phyloP scores from a whole-genome alignment of 1,140 invertebrate species.

The Drosophila suzukii region DNA sequence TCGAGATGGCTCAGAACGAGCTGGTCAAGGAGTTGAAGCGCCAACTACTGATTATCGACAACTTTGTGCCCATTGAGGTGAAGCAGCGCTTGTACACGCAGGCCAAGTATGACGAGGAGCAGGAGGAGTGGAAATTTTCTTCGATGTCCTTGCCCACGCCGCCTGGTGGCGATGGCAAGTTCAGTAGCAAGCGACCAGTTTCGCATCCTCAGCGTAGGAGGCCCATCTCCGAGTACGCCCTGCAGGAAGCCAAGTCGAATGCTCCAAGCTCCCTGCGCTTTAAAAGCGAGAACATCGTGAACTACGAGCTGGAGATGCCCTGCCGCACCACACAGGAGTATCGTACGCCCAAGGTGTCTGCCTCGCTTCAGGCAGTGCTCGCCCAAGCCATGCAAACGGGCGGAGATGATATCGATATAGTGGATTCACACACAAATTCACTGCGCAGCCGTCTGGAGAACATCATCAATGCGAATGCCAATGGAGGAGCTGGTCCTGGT shows the following conservation, averaged over 20 bases:
- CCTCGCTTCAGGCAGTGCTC: slow-evolving; percentile 90
- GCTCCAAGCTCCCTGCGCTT: slow-evolving; percentile 86
- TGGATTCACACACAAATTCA: slow-evolving; percentile 75
- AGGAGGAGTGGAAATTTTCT: slow-evolving; percentile 91
- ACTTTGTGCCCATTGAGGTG: slow-evolving; percentile 97
- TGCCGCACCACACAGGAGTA: slow-evolving; percentile 92
- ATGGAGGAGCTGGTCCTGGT: slow-evolving; percentile 21
- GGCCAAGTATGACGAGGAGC: slow-evolving; percentile 94
- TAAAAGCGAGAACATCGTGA: slow-evolving; percentile 93
- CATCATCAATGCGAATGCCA: slow-evolving; percentile 78
- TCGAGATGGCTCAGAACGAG: slow-evolving; percentile 92
- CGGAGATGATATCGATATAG: slow-evolving; percentile 89
- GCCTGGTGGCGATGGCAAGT: slow-evolving; percentile 75
- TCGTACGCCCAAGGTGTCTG: slow-evolving; percentile 89
- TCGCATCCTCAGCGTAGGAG: slow-evolving; percentile 88
- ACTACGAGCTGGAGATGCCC: slow-evolving; percentile 92
- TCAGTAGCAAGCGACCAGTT: slow-evolving; percentile 86
- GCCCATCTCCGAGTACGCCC: slow-evolving; percentile 90
- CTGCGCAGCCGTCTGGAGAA: slow-evolving; percentile 79
- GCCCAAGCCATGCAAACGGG: slow-evolving; percentile 90
- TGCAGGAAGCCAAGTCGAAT: slow-evolving; percentile 86
- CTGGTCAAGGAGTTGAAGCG: slow-evolving; percentile 92
- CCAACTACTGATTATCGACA: slow-evolving; percentile 96
- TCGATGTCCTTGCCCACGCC: slow-evolving; percentile 77
- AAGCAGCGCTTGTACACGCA: slow-evolving; percentile 92